Percentiles rank a stretch among this genome's conserved stretches.
These are phyloP conservation scores for Sphenodon punctatus DNA, from an alignment of 2,797 vertebrate species.

Conservation along the genomic window DNA sequence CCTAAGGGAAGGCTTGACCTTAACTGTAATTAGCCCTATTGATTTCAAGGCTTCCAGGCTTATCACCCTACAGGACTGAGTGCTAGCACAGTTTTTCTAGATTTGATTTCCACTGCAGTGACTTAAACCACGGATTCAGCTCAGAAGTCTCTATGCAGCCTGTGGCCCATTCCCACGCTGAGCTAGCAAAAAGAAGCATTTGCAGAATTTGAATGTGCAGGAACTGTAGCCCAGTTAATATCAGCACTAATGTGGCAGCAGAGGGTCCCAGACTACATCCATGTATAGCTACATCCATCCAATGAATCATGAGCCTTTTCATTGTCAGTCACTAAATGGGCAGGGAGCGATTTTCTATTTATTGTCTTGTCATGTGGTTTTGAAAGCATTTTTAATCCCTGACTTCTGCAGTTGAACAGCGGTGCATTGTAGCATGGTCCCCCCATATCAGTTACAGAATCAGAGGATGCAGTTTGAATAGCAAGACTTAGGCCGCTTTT, in stretches of 20 bases:
- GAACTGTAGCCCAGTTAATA: neutral
- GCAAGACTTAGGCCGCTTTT: too few species aligned
- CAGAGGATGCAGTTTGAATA: neutral
- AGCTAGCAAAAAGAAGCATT: conserved; percentile 9
- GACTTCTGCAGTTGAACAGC: neutral
- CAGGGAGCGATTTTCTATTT: neutral
- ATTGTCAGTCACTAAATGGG: neutral
- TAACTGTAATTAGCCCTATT: too few species aligned
- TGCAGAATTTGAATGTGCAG: neutral
- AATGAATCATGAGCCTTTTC: neutral
- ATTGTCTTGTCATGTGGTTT: neutral
- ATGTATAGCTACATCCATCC: neutral
- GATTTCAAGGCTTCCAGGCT: too few species aligned
- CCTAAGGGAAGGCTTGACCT: too few species aligned
- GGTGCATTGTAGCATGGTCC: neutral
- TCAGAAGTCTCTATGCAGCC: neutral
- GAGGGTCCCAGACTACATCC: neutral
- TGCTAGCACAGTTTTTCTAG: too few species aligned
- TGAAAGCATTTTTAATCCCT: neutral
- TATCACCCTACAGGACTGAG: too few species aligned
- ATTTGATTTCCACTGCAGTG: too few species aligned
- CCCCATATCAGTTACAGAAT: neutral
- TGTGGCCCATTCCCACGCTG: neutral
- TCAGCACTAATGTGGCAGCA: neutral
- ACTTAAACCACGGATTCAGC: too few species aligned